These are phyloP conservation scores for Oceanites oceanicus DNA, from an alignment of 2,113 vertebrate genomes.

Conservation along the genomic window DNA sequence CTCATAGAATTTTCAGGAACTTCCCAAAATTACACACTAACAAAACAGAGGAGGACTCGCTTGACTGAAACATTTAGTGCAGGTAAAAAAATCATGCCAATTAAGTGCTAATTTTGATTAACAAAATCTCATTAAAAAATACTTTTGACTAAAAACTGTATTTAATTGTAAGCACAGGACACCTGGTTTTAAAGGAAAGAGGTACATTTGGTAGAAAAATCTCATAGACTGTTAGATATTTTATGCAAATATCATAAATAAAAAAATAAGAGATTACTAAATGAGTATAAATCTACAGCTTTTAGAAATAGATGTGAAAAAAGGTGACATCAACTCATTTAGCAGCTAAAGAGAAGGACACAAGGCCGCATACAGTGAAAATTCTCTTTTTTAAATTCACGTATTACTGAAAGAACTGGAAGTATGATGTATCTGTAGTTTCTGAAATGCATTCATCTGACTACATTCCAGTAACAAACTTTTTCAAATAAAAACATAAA, in stretches of 20 bases:
- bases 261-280: background rate
- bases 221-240: background rate
- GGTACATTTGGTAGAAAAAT: background rate
- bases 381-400: background rate
- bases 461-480: background rate
- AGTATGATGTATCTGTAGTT: accelerated
- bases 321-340: background rate
- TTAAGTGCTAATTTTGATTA: background rate
- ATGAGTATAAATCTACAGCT: background rate
- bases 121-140: background rate
- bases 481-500: background rate
- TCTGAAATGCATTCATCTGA: background rate
- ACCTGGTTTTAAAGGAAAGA: background rate
- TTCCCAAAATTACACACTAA: background rate
- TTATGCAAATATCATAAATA: background rate
- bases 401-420: background rate
- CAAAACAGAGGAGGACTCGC: background rate
- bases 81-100: background rate
- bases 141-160: background rate
- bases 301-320: background rate
- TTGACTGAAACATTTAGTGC: background rate
- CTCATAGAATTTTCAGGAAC: background rate
- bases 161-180: background rate
- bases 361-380: background rate
- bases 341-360: background rate